phyloP scores from a whole-genome alignment of 2,113 vertebrate species.

The Lipophrys pholis region DNA sequence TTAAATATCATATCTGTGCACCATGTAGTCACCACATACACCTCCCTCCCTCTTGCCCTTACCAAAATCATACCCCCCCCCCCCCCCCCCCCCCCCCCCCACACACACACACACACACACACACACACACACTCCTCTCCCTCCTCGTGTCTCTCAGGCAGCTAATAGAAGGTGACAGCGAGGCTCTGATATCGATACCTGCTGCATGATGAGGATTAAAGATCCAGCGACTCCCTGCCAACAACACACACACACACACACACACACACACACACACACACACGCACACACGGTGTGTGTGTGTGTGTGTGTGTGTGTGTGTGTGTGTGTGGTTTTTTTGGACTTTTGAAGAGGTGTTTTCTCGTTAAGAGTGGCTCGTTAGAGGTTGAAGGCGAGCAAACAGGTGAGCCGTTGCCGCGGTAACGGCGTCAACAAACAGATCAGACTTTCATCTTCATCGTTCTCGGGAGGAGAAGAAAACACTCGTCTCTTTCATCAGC shows the following conservation, averaged over 20 bases:
- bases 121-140: too few relatives aligned
- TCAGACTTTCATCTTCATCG: conserved; percentile 67
- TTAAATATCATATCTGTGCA: too few relatives aligned
- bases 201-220: conserved; percentile 89
- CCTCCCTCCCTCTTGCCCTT: too few relatives aligned
- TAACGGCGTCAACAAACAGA: conserved; percentile 61
- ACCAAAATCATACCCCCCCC: background rate
- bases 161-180: conserved; percentile 91
- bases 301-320: background rate
- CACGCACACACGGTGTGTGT: too few relatives aligned
- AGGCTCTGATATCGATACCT: conserved; percentile 93
- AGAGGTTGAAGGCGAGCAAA: conserved; percentile 61
- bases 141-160: conserved; percentile 66
- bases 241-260: too few relatives aligned
- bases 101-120: background rate
- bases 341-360: conserved; percentile 70
- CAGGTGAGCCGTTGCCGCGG: conserved; percentile 68
- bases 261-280: too few relatives aligned
- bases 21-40: too few relatives aligned
- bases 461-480: conserved; percentile 57
- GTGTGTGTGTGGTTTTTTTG: background rate
- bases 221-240: conserved; percentile 56
- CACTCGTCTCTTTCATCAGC: conserved; percentile 66
- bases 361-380: conserved; percentile 69
- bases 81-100: background rate